These are phyloP conservation scores for Ridgeia piscesae DNA, from an alignment of 1,140 invertebrate species.

Conservation along the genomic window DNA sequence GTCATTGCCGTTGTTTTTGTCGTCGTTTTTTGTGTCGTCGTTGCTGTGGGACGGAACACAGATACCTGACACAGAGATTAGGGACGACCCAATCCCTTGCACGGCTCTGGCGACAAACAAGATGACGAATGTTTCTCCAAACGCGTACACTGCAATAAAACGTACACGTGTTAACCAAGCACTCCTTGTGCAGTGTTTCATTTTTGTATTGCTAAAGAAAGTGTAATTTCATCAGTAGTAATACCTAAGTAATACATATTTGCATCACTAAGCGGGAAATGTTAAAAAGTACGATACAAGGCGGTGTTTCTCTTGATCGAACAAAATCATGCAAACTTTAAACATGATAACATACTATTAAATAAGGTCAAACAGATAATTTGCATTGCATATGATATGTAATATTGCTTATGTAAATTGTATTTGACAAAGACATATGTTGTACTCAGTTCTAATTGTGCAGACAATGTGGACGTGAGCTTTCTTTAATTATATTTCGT, in stretches of 20 bases:
- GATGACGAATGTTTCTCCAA: slow-evolving; percentile 84
- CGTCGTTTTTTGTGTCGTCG: not conserved
- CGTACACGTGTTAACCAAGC: not conserved
- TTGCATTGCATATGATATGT: not conserved
- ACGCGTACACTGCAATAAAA: slow-evolving; percentile 78
- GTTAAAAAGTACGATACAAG: no score
- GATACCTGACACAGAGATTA: slow-evolving; percentile 82
- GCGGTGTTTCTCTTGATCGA: no score
- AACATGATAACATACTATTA: not conserved
- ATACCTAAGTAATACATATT: not conserved
- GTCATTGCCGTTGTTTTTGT: no score
- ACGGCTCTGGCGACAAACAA: slow-evolving; percentile 88
- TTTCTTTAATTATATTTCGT: not conserved
- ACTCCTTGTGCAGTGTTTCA: not conserved
- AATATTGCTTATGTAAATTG: no score
- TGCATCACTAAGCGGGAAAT: no score
- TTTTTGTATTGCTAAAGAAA: not conserved
- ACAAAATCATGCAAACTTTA: not conserved
- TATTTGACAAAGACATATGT: not conserved
- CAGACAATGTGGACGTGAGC: not conserved
- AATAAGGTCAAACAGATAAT: not conserved
- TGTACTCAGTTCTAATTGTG: not conserved
- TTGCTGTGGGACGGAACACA: not conserved
- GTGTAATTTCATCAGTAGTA: no score
- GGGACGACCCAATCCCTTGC: slow-evolving; percentile 95